phyloP scores from a whole-genome alignment of 2,113 vertebrate genomes.

The Hoplias malabaricus region DNA sequence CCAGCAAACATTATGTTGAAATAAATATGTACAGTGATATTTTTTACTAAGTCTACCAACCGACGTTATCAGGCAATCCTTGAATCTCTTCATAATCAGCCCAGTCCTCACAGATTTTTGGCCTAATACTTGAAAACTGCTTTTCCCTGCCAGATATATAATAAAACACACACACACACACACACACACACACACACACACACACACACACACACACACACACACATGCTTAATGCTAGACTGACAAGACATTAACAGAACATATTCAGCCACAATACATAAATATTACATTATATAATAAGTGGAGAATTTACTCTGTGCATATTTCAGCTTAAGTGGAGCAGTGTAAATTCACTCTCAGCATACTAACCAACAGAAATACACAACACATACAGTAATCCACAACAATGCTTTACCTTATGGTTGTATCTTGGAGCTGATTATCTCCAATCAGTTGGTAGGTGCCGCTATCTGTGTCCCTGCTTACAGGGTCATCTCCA shows the following conservation, averaged over 20 bases:
- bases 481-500: slow-evolving; percentile 32
- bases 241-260: too few relatives aligned
- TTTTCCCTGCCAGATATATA: slow-evolving; percentile 62
- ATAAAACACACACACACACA: too few relatives aligned
- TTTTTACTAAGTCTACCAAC: slow-evolving; percentile 61
- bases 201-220: too few relatives aligned
- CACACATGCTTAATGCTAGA: too few relatives aligned
- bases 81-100: slow-evolving; percentile 68
- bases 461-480: slow-evolving; percentile 37
- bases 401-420: neutral
- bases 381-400: neutral
- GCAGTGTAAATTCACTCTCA: too few relatives aligned
- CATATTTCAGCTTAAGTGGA: too few relatives aligned
- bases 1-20: neutral
- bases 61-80: slow-evolving; percentile 69
- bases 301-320: too few relatives aligned
- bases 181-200: too few relatives aligned
- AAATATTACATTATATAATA: neutral
- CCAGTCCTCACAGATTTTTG: slow-evolving; percentile 42
- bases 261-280: neutral
- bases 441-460: slow-evolving; percentile 51
- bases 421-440: slow-evolving; percentile 14
- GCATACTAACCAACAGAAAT: too few relatives aligned
- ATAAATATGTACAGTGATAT: neutral
- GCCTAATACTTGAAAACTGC: slow-evolving; percentile 35